These are phyloP conservation scores for Agrotis ipsilon DNA, from an alignment of 2,888 invertebrate genomes.

Conservation along the genomic window DNA sequence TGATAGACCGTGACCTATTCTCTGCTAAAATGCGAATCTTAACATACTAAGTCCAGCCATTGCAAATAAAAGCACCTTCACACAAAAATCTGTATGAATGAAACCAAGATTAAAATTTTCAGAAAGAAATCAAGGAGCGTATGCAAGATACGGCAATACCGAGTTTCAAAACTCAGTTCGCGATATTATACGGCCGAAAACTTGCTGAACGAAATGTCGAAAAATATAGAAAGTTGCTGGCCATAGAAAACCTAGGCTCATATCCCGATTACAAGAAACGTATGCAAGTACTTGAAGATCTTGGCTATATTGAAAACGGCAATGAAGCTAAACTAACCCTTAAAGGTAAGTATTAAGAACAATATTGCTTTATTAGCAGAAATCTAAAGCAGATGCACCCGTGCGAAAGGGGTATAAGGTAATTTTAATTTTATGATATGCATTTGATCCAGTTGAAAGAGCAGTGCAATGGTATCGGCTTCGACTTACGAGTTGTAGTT, in stretches of 20 bases:
- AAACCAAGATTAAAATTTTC: conserved; percentile 55
- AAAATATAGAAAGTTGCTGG: conserved; percentile 94
- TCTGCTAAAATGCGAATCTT: no score
- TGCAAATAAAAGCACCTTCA: background rate
- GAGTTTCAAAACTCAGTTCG: conserved; percentile 95
- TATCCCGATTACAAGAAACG: conserved; percentile 97
- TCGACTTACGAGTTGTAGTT: no score
- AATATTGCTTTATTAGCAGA: no score
- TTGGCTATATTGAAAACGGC: conserved; percentile 93
- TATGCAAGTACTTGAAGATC: conserved; percentile 93
- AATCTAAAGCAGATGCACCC: no score
- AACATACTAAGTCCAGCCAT: no score
- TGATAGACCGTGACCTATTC: no score
- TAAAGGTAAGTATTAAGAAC: conserved; percentile 73
- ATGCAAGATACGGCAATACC: conserved; percentile 94
- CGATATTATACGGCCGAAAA: conserved; percentile 94
- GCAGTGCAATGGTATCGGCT: no score
- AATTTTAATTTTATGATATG: no score
- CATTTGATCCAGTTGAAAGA: no score
- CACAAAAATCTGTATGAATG: no score
- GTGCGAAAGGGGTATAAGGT: no score
- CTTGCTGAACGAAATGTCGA: conserved; percentile 93
- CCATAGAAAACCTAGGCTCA: conserved; percentile 95
- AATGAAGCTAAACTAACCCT: conserved; percentile 78
- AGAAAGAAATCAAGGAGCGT: conserved; percentile 86